Base-by-base conservation (phyloP, 2,888 invertebrate species). In the Priocnemis perturbator region DNA sequence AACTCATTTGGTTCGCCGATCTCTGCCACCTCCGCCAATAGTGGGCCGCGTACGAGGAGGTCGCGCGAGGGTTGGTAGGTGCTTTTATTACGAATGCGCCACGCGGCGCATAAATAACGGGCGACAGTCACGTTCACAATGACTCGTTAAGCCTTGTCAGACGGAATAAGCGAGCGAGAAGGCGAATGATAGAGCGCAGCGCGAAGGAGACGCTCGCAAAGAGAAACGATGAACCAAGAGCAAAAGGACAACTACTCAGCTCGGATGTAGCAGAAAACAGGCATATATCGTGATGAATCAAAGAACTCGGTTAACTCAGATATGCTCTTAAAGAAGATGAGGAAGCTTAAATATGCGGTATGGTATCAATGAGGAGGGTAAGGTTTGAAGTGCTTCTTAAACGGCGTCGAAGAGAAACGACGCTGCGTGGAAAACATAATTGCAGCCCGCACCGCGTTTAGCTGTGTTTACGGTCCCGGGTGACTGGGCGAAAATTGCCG, bases 61-160 rank as follows among this genome's bases (percentile, higher is more conserved):
- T 37, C 37, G 37, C 37, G 67, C 71, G 62, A 60, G 59, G 15
- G 23, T 26, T 2, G 30, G 67, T n/a, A 56, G 20, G 55, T 55
- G 60, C 64, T 83, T 84, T 83, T 84, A 85, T 82, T 82, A 78
- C 80, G 76, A 76, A 77, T 77, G 74, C 73, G 67, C 69, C 78
- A 76, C 73, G 71, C 77, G 73, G 79, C 68, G 74, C 79, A 82
- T 85, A 85, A 85, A 83, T 84, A 83, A 83, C 73, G 64, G 53
- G 45, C 69, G 74, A 64, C 78, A 70, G 73, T 74, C 65, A 60
- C 62, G 69, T 67, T 71, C 69, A 78, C 79, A 79, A 84, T 83
- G 77, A 78, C 79, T 84, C 79, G 79, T 84, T 82, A 79, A 78
- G 73, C 67, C 26, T 55, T 55, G 23, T 55, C 26, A 67, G 57